Percentiles rank a stretch among this genome's conserved stretches.
Evolutionary conservation across 2,888 invertebrate genomes (phyloP).

Genomic region (Drosophila neutralis): DNA sequence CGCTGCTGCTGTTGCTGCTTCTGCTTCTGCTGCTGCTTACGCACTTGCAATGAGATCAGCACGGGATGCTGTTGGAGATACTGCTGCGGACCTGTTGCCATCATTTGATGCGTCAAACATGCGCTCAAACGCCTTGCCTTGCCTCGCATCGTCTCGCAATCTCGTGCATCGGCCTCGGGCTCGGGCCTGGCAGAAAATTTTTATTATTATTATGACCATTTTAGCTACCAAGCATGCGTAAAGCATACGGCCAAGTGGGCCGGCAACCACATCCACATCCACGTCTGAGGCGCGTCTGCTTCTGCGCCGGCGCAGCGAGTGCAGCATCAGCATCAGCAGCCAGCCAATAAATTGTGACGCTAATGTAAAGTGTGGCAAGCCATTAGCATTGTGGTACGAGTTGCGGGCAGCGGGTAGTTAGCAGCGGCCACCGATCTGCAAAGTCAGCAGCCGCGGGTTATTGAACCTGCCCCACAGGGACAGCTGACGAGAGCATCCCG

Average conservation of each 20-base stretch:
- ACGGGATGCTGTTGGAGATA: constrained; percentile 50
- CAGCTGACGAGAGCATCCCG: constrained; percentile 46
- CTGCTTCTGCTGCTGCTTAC: constrained; percentile 66
- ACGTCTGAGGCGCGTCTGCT: constrained; percentile 60
- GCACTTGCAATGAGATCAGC: constrained; percentile 68
- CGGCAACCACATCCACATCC: constrained; percentile 25
- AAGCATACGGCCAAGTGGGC: constrained; percentile 68
- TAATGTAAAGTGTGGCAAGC: constrained; percentile 81
- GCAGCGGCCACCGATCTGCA: constrained; percentile 23
- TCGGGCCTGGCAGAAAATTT: constrained; percentile 67
- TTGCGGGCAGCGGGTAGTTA: constrained; percentile 22
- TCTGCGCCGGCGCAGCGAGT: constrained; percentile 15
- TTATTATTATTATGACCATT: constrained; percentile 80
- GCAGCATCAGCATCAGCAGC: constrained; percentile 43
- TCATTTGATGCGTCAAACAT: constrained; percentile 77
- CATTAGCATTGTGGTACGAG: constrained; percentile 62
- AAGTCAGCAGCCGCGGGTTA: constrained; percentile 63
- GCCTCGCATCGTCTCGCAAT: constrained; percentile 1
- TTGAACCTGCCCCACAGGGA: constrained; percentile 63
- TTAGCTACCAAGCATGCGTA: constrained; percentile 78
- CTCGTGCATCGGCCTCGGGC: constrained; percentile 26
- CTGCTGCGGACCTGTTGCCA: constrained; percentile 64
- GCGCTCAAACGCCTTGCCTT: constrained; percentile 73
- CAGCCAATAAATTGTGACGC: constrained; percentile 78
- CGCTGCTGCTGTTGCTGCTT: constrained; percentile 1